These are phyloP conservation scores for Drosophila diplacantha DNA, from an alignment of 2,888 invertebrate genomes.

Conservation along the genomic window DNA sequence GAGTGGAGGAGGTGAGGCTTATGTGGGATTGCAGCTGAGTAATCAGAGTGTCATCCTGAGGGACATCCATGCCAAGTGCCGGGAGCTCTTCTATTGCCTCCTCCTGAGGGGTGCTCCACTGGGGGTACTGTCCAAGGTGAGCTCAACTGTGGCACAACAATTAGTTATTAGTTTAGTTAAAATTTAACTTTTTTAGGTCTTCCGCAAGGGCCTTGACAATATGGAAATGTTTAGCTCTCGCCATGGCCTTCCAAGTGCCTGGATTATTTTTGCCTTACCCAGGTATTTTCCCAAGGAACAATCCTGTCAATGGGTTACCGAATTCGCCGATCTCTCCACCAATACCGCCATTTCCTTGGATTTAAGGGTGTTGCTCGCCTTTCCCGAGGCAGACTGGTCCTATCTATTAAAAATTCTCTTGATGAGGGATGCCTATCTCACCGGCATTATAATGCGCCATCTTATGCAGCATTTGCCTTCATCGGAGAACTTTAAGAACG, in stretches of 20 bases:
- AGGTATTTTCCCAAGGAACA: constrained; percentile 80
- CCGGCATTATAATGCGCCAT: constrained; percentile 80
- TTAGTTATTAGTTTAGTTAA: not conserved
- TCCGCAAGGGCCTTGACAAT: constrained; percentile 80
- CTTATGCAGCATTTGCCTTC: constrained; percentile 79
- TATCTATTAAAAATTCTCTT: constrained; percentile 86
- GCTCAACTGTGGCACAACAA: not conserved
- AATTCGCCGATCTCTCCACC: constrained; percentile 79
- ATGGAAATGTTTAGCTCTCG: constrained; percentile 80
- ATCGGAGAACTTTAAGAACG: constrained; percentile 76
- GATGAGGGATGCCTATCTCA: constrained; percentile 84
- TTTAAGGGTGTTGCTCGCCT: constrained; percentile 84
- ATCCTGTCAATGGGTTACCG: constrained; percentile 76
- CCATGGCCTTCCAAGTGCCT: constrained; percentile 81
- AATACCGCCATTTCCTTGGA: constrained; percentile 84
- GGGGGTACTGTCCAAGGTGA: constrained; percentile 87
- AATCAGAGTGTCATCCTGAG: constrained; percentile 84
- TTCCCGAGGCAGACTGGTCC: constrained; percentile 89
- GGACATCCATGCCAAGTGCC: constrained; percentile 90
- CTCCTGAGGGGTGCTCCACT: constrained; percentile 86
- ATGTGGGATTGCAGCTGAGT: constrained; percentile 80
- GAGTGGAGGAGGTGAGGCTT: constrained; percentile 80
- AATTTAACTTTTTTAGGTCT: constrained; percentile 75
- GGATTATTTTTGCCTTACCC: constrained; percentile 85
- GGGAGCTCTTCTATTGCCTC: constrained; percentile 86